phyloP scores from a whole-genome alignment of 2,797 vertebrate genomes.

The Gastrophryne carolinensis region DNA sequence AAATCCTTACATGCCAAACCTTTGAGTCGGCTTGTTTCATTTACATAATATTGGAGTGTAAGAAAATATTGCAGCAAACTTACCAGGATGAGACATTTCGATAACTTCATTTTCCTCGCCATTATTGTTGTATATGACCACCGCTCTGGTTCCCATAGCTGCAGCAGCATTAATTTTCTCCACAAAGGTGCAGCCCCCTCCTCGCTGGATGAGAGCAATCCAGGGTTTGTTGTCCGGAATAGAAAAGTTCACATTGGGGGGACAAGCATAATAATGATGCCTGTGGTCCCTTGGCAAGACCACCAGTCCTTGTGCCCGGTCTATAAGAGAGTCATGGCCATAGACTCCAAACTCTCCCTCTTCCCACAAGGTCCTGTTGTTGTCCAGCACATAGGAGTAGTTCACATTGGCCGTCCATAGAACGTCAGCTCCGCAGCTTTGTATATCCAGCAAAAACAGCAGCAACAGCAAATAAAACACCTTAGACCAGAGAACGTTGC shows the following conservation, averaged over 20 bases:
- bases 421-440: slow-evolving; percentile 57
- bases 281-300: slow-evolving; percentile 62
- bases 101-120: slow-evolving; percentile 73
- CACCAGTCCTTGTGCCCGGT: slow-evolving; percentile 64
- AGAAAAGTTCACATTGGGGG: slow-evolving; percentile 66
- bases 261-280: slow-evolving; percentile 62
- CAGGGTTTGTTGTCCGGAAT: slow-evolving; percentile 64
- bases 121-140: slow-evolving; percentile 76
- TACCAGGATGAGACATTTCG: slow-evolving; percentile 83
- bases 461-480: slow-evolving; percentile 50
- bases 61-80: slow-evolving; percentile 58
- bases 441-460: slow-evolving; percentile 43
- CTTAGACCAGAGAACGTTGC: slow-evolving; percentile 22
- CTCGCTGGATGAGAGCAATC: slow-evolving; percentile 79
- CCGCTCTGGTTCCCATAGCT: slow-evolving; percentile 69
- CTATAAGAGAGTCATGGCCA: slow-evolving; percentile 76
- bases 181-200: slow-evolving; percentile 78
- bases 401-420: slow-evolving; percentile 77
- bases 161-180: slow-evolving; percentile 76
- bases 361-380: slow-evolving; percentile 70
- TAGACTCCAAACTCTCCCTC: slow-evolving; percentile 76
- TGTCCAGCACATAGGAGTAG: slow-evolving; percentile 67
- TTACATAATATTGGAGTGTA: no score
- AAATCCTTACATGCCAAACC: no score
- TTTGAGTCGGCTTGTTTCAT: no score